Base-by-base conservation (phyloP, 2,888 invertebrate genomes). In the Mamestra brassicae region DNA sequence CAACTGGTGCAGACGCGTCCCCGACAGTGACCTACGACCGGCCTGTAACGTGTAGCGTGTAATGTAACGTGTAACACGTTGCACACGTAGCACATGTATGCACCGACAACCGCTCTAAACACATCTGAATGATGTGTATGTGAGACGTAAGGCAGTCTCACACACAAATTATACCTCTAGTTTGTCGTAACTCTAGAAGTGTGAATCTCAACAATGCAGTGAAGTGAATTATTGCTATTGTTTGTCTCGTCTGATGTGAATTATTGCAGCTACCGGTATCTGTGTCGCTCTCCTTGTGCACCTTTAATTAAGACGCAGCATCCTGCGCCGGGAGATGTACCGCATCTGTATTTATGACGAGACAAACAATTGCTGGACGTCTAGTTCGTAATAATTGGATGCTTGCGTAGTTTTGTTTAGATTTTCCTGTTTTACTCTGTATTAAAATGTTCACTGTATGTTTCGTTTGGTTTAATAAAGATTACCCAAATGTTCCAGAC, bases 271-370 rank as follows among this genome's bases (percentile, higher is more conserved):
- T 15, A 38, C 38, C 42, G n/a, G n/a, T 61, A 26, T 45, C 61
- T 26, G 45, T 26, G 26, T 38, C 17, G 38, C 7, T 36, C 26
- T 54, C 17, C 36, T 7, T 34, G 17, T 54, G 17, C 50, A 47
- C 54, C 45, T 73, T 54, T 36, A 64, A 64, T 74, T 64, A 77
- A 65, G 55, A 55, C 26, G 66, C 77, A 74, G 66, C 77, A 47
- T 36, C 45, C 45, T 38, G 17, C 36, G 26, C 10, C 36, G n/a
- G 52, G 13, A 6, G 13, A 45, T 17, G 52, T 73, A 62, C 63
- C 52, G 38, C n/a, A 47, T 55, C 66, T 10, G 45, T 62, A 26
- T 45, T 34, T n/a, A 60, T 52, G 50, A 47, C 26, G 26, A 47
- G 26, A 6, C 6, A 4, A 13, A 4, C 36, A 17, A 10, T 0